These are phyloP conservation scores for Alethe diademata DNA, from an alignment of 2,113 vertebrate species.

Conservation along the genomic window DNA sequence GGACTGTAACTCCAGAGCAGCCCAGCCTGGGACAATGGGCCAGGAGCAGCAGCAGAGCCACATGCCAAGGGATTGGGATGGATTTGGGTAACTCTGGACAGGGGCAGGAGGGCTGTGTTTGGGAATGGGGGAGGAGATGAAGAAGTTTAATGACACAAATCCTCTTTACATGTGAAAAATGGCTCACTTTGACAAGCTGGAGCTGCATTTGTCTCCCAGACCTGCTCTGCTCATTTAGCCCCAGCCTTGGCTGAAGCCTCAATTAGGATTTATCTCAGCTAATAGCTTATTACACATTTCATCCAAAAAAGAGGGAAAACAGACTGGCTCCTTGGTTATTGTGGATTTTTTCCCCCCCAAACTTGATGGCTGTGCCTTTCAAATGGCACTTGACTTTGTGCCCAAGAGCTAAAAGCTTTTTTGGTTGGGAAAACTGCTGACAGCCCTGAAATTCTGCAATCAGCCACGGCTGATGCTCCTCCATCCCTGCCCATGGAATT, in stretches of 20 bases:
- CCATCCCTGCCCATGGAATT: neutral
- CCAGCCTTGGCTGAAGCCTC: constrained; percentile 32
- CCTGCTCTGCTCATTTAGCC: constrained; percentile 27
- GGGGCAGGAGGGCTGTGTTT: neutral
- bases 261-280: constrained; percentile 40
- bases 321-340: neutral
- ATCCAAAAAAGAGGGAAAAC: neutral
- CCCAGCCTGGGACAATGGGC: neutral
- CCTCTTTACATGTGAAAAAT: neutral
- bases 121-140: neutral
- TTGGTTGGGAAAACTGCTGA: constrained; percentile 29
- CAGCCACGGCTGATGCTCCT: neutral
- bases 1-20: neutral
- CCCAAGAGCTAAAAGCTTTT: constrained; percentile 61
- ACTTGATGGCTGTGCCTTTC: constrained; percentile 12
- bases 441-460: neutral
- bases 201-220: constrained; percentile 25
- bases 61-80: neutral
- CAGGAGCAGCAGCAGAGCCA: neutral
- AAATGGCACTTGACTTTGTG: constrained; percentile 40
- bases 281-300: constrained; percentile 27
- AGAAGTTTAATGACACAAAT: neutral
- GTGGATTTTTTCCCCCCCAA: neutral
- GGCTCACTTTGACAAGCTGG: neutral
- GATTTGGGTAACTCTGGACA: neutral